Base-by-base conservation (phyloP, 2,797 vertebrate genomes). In the Paratrypauchen microcephalus region DNA sequence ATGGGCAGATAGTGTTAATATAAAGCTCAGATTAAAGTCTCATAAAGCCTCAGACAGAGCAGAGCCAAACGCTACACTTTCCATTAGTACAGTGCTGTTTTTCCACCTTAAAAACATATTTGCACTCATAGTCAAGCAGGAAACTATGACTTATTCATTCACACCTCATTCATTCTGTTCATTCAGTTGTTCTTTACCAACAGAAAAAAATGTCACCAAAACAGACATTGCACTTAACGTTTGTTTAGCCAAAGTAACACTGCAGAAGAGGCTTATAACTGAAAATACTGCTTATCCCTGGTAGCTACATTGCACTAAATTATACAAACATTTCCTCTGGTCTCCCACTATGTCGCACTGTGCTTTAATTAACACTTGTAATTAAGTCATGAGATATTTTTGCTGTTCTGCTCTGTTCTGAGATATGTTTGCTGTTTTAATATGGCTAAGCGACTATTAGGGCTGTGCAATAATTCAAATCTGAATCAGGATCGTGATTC, bases 321-420 rank as follows among this genome's bases (percentile, higher is more conserved):
- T 39, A 57, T 64, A 24, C 61, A 16, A 62, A 64, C 60, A 41
- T 45, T 41, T 24, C 8, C 63, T 66, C 75, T 36, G 65, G 32
- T n/a, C 36, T 52, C 39, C 71, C 23, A 63, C 18, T 56, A 41
- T 52, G 45, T 47, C 39, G 19, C 23, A 52, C 59, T 82, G 59
- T 68, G 50, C 55, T 67, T 81, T 9, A 65, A 59, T 32, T 7
- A 32, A 32, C 16, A 55, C 72, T 61, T 69, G 71, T 84, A 77
- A 79, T 80, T 78, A 52, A 70, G 8, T 39, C 12, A 41, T 13
- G 39, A 69, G 60, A 68, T 4, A 79, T 75, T 21, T 1, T 15
- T 75, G 67, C 70, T 55, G 58, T 74, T 72, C 71, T 69, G 63
- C 71, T 48, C 64, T 74, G 67, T 75, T 68, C 66, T 63, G 39